A percentile compares a stretch with the other conserved stretches of the same genome.
phyloP scores from a whole-genome alignment of 2,888 invertebrate species.

The Plebejus argus region DNA sequence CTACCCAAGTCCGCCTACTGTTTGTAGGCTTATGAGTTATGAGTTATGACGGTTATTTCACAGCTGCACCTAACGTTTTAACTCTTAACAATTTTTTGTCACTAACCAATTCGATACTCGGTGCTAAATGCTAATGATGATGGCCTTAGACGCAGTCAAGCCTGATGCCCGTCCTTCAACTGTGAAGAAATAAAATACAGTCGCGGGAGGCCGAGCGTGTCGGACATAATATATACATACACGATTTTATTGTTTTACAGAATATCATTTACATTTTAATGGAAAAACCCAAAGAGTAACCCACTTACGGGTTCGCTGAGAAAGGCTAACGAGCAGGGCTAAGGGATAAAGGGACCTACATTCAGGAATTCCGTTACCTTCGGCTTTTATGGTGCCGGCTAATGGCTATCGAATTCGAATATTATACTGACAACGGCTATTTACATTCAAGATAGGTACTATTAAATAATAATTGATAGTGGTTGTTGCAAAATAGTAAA shows the following conservation, averaged over 20 bases:
- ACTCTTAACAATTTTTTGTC: not conserved
- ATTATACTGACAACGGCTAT: not conserved
- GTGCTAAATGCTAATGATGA: not conserved
- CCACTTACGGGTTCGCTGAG: not conserved
- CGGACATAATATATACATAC: conserved; percentile 2
- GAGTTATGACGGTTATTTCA: not conserved
- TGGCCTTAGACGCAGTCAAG: conserved; percentile 23
- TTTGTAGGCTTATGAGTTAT: not conserved
- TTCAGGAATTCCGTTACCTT: not conserved
- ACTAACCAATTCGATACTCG: not conserved
- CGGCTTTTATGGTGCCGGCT: not conserved
- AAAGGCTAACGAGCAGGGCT: not conserved
- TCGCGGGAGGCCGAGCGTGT: conserved; percentile 7
- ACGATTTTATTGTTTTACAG: conserved; percentile 8
- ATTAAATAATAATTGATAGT: not conserved
- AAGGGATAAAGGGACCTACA: not conserved
- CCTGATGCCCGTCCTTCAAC: conserved; percentile 24
- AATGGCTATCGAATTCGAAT: conserved; percentile 2
- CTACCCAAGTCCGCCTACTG: not conserved
- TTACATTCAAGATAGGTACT: not conserved
- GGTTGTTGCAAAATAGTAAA: not conserved
- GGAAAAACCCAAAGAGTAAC: not conserved
- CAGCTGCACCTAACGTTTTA: not conserved
- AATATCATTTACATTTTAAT: conserved; percentile 25
- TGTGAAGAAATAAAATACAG: not conserved